These are phyloP conservation scores for Phrynocephalus versicolor DNA, from an alignment of 2,113 vertebrate species.

Conservation along the genomic window DNA sequence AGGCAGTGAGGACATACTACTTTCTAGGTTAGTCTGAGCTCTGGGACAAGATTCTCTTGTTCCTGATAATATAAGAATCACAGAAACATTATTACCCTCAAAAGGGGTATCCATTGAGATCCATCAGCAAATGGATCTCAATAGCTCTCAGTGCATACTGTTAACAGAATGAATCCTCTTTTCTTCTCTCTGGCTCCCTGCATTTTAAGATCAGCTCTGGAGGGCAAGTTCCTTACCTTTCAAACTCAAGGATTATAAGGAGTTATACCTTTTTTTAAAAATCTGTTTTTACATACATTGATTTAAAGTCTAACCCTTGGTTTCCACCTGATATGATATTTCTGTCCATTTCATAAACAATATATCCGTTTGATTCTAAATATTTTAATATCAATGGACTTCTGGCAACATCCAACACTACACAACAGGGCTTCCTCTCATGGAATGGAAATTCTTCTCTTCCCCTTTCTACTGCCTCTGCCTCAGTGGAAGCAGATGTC, in stretches of 20 bases:
- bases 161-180: neutral
- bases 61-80: neutral
- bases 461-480: too few relatives aligned
- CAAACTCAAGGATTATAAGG: constrained; percentile 37
- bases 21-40: neutral
- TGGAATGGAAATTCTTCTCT: too few relatives aligned
- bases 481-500: neutral
- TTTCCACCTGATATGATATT: too few relatives aligned
- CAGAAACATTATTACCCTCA: neutral
- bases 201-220: too few relatives aligned
- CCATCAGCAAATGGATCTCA: neutral
- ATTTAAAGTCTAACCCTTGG: neutral
- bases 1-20: neutral
- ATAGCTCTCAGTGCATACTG: neutral
- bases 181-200: too few relatives aligned
- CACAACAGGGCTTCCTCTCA: too few relatives aligned
- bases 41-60: neutral
- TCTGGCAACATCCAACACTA: too few relatives aligned
- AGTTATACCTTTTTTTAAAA: constrained; percentile 26
- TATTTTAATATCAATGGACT: too few relatives aligned
- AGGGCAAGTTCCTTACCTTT: constrained; percentile 11
- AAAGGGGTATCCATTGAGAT: neutral
- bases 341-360: too few relatives aligned
- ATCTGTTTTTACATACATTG: neutral
- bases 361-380: too few relatives aligned